A percentile compares a stretch with the other conserved stretches of the same genome.
Conservation (phyloP, 2,888 invertebrate genomes). For the Sepiola atlantica region DNA sequence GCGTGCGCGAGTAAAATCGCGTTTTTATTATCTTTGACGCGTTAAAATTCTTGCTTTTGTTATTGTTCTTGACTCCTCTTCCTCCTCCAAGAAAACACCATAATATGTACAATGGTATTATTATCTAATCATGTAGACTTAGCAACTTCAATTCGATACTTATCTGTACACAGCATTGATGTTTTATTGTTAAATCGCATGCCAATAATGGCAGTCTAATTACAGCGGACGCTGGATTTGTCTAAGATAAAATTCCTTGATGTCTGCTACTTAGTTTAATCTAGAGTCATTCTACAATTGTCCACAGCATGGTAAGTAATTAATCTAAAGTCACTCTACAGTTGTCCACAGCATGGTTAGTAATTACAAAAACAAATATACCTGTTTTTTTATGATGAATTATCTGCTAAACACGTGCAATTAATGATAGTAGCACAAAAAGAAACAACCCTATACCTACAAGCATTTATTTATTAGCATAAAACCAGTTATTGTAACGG, state of each 20-base stretch:
- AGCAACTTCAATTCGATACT: not conserved
- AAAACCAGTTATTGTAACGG: too few species aligned
- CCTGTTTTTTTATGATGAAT: not conserved
- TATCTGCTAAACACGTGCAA: not conserved
- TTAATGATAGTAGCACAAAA: not conserved
- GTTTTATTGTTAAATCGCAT: not conserved
- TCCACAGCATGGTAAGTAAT: too few species aligned
- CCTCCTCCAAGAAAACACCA: too few species aligned
- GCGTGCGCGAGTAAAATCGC: too few species aligned
- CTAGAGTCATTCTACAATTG: not conserved
- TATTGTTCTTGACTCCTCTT: too few species aligned
- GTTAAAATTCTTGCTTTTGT: too few species aligned
- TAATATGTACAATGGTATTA: not conserved
- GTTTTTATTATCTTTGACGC: too few species aligned
- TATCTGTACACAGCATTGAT: not conserved
- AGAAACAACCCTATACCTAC: too few species aligned
- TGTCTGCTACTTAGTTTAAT: not conserved
- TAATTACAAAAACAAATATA: too few species aligned
- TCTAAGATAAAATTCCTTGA: not conserved
- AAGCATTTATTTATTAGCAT: too few species aligned
- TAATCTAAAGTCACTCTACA: too few species aligned
- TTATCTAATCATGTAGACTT: not conserved
- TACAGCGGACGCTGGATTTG: not conserved
- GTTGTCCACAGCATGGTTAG: not conserved
- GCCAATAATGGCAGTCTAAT: not conserved